phyloP scores from a whole-genome alignment of 2,888 invertebrate species.

The Pherbina coryleti region DNA sequence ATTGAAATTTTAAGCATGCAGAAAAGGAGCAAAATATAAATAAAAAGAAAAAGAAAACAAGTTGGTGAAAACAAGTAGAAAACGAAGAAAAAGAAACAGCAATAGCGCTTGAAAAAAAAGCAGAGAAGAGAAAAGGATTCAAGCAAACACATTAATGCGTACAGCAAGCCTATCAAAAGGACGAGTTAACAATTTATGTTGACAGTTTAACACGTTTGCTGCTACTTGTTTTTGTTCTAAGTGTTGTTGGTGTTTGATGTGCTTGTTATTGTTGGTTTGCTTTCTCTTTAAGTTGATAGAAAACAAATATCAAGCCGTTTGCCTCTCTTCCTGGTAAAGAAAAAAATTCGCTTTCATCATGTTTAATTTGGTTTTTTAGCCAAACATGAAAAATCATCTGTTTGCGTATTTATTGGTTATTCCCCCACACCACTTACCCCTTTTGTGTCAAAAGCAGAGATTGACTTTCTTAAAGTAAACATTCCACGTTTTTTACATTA shows the following conservation, averaged over 20 bases:
- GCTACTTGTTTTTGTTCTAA: constrained; percentile 10
- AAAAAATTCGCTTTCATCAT: constrained; percentile 52
- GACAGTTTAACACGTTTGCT: constrained; percentile 17
- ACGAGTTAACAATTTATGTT: constrained; percentile 25
- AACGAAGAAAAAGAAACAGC: too few species aligned
- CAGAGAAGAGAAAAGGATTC: background rate
- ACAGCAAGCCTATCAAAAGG: background rate
- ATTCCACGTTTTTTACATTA: too few species aligned
- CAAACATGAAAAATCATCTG: too few species aligned
- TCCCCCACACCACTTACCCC: too few species aligned
- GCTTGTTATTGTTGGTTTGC: background rate
- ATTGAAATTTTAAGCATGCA: constrained; percentile 41
- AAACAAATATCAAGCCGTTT: constrained; percentile 36
- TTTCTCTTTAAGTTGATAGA: constrained; percentile 3
- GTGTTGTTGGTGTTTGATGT: constrained; percentile 26
- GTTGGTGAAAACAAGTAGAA: background rate
- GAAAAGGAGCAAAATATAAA: background rate
- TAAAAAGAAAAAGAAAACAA: background rate
- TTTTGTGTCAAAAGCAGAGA: too few species aligned
- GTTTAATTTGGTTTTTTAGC: constrained; percentile 19
- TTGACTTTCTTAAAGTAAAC: too few species aligned
- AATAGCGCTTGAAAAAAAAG: background rate
- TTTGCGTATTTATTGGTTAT: too few species aligned
- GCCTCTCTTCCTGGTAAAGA: constrained; percentile 39
- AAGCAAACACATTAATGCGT: background rate